Percentiles rank a stretch among this genome's conserved stretches.
These are phyloP conservation scores for Perca fluviatilis DNA, from an alignment of 2,113 vertebrate species.

Conservation along the genomic window DNA sequence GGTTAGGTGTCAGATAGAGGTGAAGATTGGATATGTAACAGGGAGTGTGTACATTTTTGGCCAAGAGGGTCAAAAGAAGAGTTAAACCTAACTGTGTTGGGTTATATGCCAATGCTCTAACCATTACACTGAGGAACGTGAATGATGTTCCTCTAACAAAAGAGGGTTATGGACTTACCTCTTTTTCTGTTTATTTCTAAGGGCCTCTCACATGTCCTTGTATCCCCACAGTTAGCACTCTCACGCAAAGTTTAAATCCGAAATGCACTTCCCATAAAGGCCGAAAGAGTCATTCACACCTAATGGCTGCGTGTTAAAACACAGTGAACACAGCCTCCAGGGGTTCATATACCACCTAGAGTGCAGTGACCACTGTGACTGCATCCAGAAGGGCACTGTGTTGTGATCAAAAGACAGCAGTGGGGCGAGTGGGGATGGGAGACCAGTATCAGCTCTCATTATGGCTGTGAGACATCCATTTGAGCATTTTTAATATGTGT, in stretches of 20 bases:
- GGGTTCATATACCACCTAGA: slow-evolving; percentile 89
- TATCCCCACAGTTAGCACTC: slow-evolving; percentile 41
- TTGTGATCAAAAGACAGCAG: slow-evolving; percentile 91
- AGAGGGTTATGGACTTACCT: slow-evolving; percentile 59
- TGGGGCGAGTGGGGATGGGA: slow-evolving; percentile 47
- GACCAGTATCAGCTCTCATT: slow-evolving; percentile 90
- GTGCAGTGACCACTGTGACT: slow-evolving; percentile 87
- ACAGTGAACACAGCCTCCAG: slow-evolving; percentile 84
- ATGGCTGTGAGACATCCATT: slow-evolving; percentile 94
- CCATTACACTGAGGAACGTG: slow-evolving; percentile 42
- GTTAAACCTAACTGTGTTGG: neutral
- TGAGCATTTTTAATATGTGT: slow-evolving; percentile 99
- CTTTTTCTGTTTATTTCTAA: slow-evolving; percentile 35
- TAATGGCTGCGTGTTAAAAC: slow-evolving; percentile 90
- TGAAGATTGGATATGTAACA: neutral
- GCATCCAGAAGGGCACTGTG: slow-evolving; percentile 83
- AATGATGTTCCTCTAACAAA: slow-evolving; percentile 47
- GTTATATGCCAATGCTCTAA: neutral
- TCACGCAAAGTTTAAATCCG: slow-evolving; percentile 70
- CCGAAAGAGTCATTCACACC: slow-evolving; percentile 93
- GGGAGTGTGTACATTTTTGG: neutral
- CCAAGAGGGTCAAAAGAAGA: neutral
- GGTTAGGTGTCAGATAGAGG: neutral
- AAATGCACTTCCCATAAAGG: slow-evolving; percentile 91
- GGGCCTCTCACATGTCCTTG: slow-evolving; percentile 58